A percentile compares a stretch with the other conserved stretches of the same genome.
Conservation (phyloP, 2,888 invertebrate genomes). For the Barypeithes pellucidus region DNA sequence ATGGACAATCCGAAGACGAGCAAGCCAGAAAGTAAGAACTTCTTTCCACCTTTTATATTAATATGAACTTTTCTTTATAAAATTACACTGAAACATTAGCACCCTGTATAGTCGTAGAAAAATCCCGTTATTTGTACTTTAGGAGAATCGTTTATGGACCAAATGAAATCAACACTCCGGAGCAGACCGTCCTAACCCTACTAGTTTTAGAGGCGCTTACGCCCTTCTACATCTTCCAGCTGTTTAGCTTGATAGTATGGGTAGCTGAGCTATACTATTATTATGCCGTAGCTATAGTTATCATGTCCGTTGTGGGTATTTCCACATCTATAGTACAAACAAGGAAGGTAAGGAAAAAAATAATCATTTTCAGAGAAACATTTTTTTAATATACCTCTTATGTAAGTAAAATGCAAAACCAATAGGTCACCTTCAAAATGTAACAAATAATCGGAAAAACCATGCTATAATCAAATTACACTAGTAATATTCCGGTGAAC, state of each 20-base stretch:
- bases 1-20: slow-evolving; percentile 75
- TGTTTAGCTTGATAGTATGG: slow-evolving; percentile 93
- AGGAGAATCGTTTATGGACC: slow-evolving; percentile 87
- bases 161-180: slow-evolving; percentile 88
- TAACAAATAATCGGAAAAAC: too few relatives aligned
- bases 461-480: too few relatives aligned
- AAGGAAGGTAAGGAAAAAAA: slow-evolving; percentile 76
- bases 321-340: slow-evolving; percentile 89
- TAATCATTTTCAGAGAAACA: too few relatives aligned
- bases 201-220: slow-evolving; percentile 90
- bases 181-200: slow-evolving; percentile 81
- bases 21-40: slow-evolving; percentile 76
- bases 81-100: too few relatives aligned
- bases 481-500: too few relatives aligned
- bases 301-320: slow-evolving; percentile 89
- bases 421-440: too few relatives aligned
- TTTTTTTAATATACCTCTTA: too few relatives aligned
- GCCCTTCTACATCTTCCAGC: slow-evolving; percentile 96
- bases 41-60: neutral
- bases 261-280: slow-evolving; percentile 89
- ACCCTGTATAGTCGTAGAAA: too few relatives aligned
- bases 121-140: too few relatives aligned
- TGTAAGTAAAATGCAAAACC: too few relatives aligned
- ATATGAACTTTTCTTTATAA: too few relatives aligned
- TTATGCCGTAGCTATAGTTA: slow-evolving; percentile 88